Conservation (phyloP, 2,797 vertebrate genomes). For the Peromyscus aztecus region DNA sequence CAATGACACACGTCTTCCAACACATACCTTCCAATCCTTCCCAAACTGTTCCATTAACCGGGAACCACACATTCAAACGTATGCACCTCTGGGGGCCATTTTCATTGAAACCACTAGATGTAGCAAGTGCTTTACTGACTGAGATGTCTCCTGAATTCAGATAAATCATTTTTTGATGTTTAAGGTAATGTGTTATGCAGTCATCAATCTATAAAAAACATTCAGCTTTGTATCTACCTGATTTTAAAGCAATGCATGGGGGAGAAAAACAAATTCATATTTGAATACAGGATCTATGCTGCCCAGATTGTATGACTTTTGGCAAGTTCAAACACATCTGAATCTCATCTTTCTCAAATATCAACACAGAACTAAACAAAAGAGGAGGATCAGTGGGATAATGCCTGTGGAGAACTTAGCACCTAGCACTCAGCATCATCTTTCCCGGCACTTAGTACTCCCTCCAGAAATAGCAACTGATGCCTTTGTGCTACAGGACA, state of each 20-base stretch:
- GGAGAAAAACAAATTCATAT: neutral
- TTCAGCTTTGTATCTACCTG: neutral
- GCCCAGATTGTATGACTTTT: neutral
- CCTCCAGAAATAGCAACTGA: neutral
- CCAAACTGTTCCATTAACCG: neutral
- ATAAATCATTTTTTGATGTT: neutral
- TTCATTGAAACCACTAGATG: neutral
- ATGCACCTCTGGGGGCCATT: neutral
- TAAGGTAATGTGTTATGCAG: neutral
- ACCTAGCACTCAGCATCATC: neutral
- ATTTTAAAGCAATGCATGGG: neutral
- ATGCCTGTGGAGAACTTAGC: neutral
- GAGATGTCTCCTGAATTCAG: neutral
- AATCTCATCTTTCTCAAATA: neutral
- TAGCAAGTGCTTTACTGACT: neutral
- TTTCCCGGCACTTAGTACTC: neutral
- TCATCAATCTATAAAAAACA: neutral
- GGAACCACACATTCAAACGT: neutral
- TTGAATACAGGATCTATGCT: neutral
- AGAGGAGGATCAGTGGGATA: neutral
- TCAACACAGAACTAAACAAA: neutral
- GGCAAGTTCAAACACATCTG: neutral
- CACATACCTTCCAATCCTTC: neutral
- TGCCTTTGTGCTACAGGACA: neutral
- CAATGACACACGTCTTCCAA: neutral